Base-by-base conservation (phyloP, 2,888 invertebrate species). In the Idaea straminata region DNA sequence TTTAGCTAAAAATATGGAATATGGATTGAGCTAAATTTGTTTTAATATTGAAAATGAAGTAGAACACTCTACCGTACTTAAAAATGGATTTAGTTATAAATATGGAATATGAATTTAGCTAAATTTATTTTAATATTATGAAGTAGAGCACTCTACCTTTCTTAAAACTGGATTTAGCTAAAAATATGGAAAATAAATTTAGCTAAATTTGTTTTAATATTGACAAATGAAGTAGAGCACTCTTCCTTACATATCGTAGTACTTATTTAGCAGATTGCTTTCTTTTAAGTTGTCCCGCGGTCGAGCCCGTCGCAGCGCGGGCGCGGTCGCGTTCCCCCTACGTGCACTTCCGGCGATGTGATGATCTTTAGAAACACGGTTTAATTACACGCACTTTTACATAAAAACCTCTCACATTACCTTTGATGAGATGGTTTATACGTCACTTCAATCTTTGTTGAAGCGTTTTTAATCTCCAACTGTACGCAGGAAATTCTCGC, bases 191-290 rank as follows among this genome's bases (percentile, higher is more conserved):
- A 61, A 36, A 61, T 35, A 15, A 61, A 57, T 66, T 10, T 4
- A 59, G 13, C 25, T 25, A 25, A 25, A 25, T 25, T 25, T 25
- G 25, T 25, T 25, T 25, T 7, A 47, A 47, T 36, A 36, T 36
- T 10, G 10, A 36, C n/a, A 47, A 47, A 5, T 13, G 10, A 47
- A 80, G 87, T 88, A 86, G 89, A 91, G 91, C 83, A 83, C 60
- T 74, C 63, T 81, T 66, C 73, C 62, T 13, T 63, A 61, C 76
- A 73, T 72, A 69, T 58, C 79, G 80, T 80, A 79, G 84, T 85
- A 87, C 91, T 91, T 92, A 91, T 93, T 92, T 92, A 91, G 91
- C 90, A 92, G 93, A 93, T 93, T 93, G 93, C 93, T 92, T 92
- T 89, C 89, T 89, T 91, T 90, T 90, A 91, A 92, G 92, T 90